A percentile compares a stretch with the other conserved stretches of the same genome.
Conservation (phyloP, 2,797 vertebrate genomes). For the Microchirus variegatus region DNA sequence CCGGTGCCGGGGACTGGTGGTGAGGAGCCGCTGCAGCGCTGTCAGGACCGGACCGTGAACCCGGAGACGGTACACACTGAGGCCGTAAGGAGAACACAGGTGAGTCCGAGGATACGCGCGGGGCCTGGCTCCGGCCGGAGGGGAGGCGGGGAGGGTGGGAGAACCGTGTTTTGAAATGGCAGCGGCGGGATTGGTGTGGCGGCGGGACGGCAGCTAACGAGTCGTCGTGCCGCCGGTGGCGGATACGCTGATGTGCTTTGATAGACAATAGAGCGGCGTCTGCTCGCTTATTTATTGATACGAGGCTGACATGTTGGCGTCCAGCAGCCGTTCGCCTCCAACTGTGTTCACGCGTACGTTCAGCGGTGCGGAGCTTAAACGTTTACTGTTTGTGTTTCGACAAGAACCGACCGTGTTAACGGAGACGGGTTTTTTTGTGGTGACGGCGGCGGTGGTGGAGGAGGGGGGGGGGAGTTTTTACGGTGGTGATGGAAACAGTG, state of each 20-base stretch:
- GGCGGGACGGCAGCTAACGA: constrained; percentile 22
- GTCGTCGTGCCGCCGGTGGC: constrained; percentile 41
- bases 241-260: constrained; percentile 45
- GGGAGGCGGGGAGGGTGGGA: too few relatives aligned
- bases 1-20: constrained; percentile 88
- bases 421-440: constrained; percentile 18
- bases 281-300: constrained; percentile 71
- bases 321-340: constrained; percentile 64
- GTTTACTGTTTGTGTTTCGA: neutral
- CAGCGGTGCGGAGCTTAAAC: constrained; percentile 7
- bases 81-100: constrained; percentile 82
- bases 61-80: constrained; percentile 83
- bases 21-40: constrained; percentile 82
- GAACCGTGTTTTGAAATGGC: constrained; percentile 51
- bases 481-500: constrained; percentile 50
- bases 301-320: constrained; percentile 72
- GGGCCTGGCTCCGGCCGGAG: constrained; percentile 69
- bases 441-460: too few relatives aligned
- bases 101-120: constrained; percentile 82
- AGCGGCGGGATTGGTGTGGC: constrained; percentile 51
- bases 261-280: constrained; percentile 79
- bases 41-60: constrained; percentile 85
- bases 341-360: constrained; percentile 57
- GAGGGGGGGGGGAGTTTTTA: constrained; percentile 18
- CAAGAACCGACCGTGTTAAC: constrained; percentile 21